Conservation (phyloP, 2,113 vertebrate genomes). For the Silurus asotus region DNA sequence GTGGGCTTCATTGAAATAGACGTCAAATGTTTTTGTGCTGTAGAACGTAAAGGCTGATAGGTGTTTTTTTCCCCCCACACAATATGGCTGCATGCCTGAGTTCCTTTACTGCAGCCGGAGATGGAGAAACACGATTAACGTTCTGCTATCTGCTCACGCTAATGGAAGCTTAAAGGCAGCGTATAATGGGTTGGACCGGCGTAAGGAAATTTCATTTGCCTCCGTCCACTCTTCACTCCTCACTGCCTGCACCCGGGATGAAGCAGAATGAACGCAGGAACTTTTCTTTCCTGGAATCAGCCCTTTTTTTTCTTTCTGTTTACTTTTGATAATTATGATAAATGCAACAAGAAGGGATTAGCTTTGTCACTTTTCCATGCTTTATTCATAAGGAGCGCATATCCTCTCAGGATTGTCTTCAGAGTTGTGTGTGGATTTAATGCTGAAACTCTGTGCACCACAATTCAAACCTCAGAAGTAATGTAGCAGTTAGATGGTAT, state of each 20-base stretch:
- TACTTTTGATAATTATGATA: not conserved
- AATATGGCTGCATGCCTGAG: constrained; percentile 13
- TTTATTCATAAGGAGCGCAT: not conserved
- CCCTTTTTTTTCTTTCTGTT: not conserved
- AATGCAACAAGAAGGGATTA: not conserved
- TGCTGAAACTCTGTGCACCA: not conserved
- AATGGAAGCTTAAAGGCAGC: constrained; percentile 35
- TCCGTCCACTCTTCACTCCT: not conserved
- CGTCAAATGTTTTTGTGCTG: not conserved
- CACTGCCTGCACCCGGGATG: not conserved
- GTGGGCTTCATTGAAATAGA: not conserved
- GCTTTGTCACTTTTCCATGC: not conserved
- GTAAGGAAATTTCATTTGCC: constrained; percentile 19
- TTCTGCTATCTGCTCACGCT: constrained; percentile 9
- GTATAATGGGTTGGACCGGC: constrained; percentile 7
- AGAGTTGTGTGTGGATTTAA: not conserved
- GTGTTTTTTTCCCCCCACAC: constrained; percentile 10
- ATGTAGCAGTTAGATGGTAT: not conserved
- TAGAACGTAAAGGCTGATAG: constrained; percentile 9
- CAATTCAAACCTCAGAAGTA: not conserved
- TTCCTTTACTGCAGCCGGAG: not conserved
- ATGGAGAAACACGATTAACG: not conserved
- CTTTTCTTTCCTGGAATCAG: not conserved
- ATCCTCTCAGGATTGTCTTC: not conserved
- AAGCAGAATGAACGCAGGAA: not conserved